A percentile compares a stretch with the other conserved stretches of the same genome.
Evolutionary conservation across 2,888 invertebrate genomes (phyloP).

Genomic region (Kuschelorhynchus macadamiae): DNA sequence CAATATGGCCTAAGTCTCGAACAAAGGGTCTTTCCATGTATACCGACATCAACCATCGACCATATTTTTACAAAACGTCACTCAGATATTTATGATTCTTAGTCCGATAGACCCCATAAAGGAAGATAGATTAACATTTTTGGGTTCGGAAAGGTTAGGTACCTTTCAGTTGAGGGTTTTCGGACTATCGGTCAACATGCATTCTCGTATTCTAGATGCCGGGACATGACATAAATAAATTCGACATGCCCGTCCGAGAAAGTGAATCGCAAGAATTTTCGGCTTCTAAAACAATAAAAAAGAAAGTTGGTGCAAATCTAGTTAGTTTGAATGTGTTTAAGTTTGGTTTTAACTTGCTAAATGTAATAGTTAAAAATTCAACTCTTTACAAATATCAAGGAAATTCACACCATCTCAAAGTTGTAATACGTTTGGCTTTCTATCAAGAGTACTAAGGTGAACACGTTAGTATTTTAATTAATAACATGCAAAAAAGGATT

Average conservation of each 20-base stretch:
- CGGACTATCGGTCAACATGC: constrained; percentile 37
- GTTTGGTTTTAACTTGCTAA: too few relatives aligned
- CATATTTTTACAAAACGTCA: constrained; percentile 43
- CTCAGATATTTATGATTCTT: constrained; percentile 43
- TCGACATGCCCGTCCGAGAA: constrained; percentile 6
- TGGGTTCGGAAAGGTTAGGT: constrained; percentile 35
- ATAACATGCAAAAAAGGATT: too few relatives aligned
- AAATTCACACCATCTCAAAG: too few relatives aligned
- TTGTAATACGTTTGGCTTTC: too few relatives aligned
- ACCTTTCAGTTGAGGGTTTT: constrained; percentile 36
- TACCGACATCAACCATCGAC: constrained; percentile 25
- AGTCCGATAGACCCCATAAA: constrained; percentile 29
- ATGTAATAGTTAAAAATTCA: too few relatives aligned
- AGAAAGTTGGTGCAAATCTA: constrained; percentile 1
- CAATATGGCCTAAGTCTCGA: constrained; percentile 33
- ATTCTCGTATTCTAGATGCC: constrained; percentile 19
- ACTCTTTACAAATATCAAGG: too few relatives aligned
- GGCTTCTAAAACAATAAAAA: constrained; percentile 4
- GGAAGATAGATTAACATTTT: constrained; percentile 43
- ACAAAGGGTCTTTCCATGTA: constrained; percentile 39
- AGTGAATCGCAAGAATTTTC: constrained; percentile 6
- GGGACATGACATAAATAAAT: constrained; percentile 15
- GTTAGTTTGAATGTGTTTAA: not conserved
- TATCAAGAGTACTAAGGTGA: too few relatives aligned
- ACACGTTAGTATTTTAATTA: too few relatives aligned